Conservation (phyloP, 2,113 vertebrate genomes). For the Nestor notabilis region DNA sequence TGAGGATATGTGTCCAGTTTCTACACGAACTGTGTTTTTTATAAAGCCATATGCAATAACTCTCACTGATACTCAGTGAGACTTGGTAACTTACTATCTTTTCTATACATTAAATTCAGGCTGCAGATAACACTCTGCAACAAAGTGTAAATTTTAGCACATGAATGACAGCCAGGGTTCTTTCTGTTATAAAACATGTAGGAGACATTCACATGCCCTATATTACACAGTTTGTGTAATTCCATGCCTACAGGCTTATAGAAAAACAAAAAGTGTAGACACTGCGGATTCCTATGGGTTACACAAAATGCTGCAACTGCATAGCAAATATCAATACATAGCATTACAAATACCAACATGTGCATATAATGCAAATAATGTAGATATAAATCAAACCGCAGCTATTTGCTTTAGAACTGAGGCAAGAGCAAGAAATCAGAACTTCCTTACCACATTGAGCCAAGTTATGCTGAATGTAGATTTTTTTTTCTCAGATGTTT, state of each 20-base stretch:
- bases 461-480: conserved; percentile 61
- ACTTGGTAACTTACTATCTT: not conserved
- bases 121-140: not conserved
- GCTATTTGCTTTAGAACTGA: not conserved
- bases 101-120: not conserved
- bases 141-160: not conserved
- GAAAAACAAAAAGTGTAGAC: not conserved
- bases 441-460: conserved; percentile 56
- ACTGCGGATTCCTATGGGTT: not conserved
- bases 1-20: not conserved
- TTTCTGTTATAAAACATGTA: not conserved
- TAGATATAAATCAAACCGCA: not conserved
- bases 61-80: not conserved
- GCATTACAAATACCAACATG: not conserved
- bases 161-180: not conserved
- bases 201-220: not conserved
- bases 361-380: not conserved
- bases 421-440: not conserved
- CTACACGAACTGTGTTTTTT: rapidly evolving
- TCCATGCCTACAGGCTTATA: not conserved
- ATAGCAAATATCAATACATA: not conserved
- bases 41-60: not conserved
- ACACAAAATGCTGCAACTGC: not conserved
- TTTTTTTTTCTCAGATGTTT: conserved; percentile 42
- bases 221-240: not conserved